These are phyloP conservation scores for Morelia viridis DNA, from an alignment of 2,797 vertebrate genomes.

Conservation along the genomic window DNA sequence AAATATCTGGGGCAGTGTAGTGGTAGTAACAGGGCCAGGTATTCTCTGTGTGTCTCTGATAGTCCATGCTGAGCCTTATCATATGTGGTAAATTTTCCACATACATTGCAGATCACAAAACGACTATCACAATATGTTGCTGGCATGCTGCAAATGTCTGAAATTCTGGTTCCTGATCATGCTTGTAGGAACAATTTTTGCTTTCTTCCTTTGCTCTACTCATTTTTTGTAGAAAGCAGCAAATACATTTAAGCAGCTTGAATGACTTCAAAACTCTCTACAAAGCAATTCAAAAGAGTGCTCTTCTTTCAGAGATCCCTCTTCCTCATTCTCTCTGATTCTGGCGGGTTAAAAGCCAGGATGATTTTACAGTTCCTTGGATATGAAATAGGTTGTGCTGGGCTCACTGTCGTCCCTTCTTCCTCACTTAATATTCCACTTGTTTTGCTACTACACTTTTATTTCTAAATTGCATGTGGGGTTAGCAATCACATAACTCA, in stretches of 20 bases:
- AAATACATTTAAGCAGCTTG: background rate
- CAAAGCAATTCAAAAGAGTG: background rate
- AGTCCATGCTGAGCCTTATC: too few species aligned
- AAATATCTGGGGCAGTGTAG: background rate
- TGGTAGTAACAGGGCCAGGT: too few species aligned
- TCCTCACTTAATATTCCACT: background rate
- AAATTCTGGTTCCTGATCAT: background rate
- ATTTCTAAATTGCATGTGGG: background rate
- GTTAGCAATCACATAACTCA: background rate
- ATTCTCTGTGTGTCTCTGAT: too few species aligned
- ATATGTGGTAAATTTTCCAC: background rate
- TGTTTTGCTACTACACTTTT: background rate
- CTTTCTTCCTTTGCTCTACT: background rate
- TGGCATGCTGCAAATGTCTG: background rate
- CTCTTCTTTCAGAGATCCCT: background rate
- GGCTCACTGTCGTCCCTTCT: background rate
- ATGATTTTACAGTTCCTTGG: background rate
- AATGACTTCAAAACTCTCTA: background rate
- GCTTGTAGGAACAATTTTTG: background rate
- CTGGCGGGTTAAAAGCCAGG: background rate
- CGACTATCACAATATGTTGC: background rate
- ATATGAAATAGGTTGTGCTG: background rate
- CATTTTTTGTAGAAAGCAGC: background rate
- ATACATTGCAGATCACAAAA: background rate
- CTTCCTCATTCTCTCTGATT: background rate